Percentiles rank a stretch among this genome's conserved stretches.
phyloP scores from a whole-genome alignment of 2,797 vertebrate genomes.

The Periophthalmus magnuspinnatus region DNA sequence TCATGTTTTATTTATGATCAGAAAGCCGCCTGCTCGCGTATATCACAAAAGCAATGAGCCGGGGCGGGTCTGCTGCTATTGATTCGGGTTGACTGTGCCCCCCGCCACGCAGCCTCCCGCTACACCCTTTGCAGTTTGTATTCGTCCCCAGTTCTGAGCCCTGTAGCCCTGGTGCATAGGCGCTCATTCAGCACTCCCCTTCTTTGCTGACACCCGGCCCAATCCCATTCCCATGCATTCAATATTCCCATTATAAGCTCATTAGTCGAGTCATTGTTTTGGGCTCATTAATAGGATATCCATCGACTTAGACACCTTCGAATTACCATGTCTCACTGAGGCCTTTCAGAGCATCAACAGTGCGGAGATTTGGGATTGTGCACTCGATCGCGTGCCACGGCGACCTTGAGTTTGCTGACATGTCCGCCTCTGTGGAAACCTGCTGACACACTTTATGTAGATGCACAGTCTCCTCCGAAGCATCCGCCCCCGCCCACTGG shows the following conservation, averaged over 20 bases:
- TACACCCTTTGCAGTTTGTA: slow-evolving; percentile 63
- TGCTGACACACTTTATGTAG: slow-evolving; percentile 73
- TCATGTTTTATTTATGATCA: slow-evolving; percentile 79
- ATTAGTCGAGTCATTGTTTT: slow-evolving; percentile 77
- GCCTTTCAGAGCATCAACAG: slow-evolving; percentile 55
- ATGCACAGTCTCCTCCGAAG: slow-evolving; percentile 46
- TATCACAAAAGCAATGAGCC: slow-evolving; percentile 71
- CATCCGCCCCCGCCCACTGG: slow-evolving; percentile 44
- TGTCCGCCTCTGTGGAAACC: slow-evolving; percentile 66
- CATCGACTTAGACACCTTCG: slow-evolving; percentile 71
- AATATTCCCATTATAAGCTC: slow-evolving; percentile 78
- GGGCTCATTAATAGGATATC: slow-evolving; percentile 75
- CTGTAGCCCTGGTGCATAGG: slow-evolving; percentile 63
- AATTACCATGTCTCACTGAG: slow-evolving; percentile 71
- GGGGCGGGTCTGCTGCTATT: slow-evolving; percentile 65
- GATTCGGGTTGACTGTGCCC: slow-evolving; percentile 69
- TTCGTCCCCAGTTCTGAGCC: slow-evolving; percentile 65
- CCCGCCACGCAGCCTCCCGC: slow-evolving; percentile 34
- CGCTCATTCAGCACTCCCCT: slow-evolving; percentile 66
- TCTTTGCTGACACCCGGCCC: slow-evolving; percentile 58
- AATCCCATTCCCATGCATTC: slow-evolving; percentile 77
- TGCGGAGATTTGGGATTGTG: slow-evolving; percentile 48
- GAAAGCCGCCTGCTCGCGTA: slow-evolving; percentile 67
- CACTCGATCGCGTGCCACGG: slow-evolving; percentile 35
- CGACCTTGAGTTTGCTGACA: slow-evolving; percentile 79